These are phyloP conservation scores for Calliphora vicina DNA, from an alignment of 1,140 invertebrate species.

Conservation along the genomic window DNA sequence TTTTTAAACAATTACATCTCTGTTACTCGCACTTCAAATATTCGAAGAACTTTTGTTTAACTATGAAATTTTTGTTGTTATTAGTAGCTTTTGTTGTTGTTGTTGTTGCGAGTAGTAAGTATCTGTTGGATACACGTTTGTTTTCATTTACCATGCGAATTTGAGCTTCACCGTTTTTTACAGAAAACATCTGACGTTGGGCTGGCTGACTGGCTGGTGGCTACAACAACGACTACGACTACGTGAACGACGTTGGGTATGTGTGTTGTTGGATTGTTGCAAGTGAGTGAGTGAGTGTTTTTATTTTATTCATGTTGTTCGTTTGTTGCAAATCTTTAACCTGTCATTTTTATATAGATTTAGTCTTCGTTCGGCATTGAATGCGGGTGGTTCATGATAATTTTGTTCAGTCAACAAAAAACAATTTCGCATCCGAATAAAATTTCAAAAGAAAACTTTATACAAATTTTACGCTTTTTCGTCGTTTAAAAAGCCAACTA, in stretches of 20 bases:
- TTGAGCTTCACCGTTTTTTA: not conserved
- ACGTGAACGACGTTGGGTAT: not conserved
- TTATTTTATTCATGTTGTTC: not conserved
- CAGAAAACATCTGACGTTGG: not conserved
- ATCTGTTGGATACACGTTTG: constrained; percentile 10
- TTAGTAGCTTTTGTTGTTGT: not conserved
- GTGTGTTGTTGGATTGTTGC: not conserved
- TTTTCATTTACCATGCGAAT: constrained; percentile 6
- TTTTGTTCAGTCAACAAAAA: not conserved
- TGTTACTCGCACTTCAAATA: not conserved
- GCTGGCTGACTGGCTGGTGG: too few species aligned
- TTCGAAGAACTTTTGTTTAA: constrained; percentile 2
- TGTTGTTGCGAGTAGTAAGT: not conserved
- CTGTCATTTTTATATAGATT: constrained; percentile 22
- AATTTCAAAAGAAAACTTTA: not conserved
- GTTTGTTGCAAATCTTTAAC: constrained; percentile 31
- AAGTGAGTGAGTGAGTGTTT: not conserved
- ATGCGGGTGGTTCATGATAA: constrained; percentile 20
- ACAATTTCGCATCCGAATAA: not conserved
- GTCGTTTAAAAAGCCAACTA: not conserved
- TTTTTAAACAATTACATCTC: not conserved
- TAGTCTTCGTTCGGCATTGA: constrained; percentile 30
- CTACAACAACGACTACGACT: not conserved
- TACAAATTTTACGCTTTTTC: not conserved
- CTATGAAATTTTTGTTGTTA: not conserved